Evolutionary conservation across 2,113 vertebrate genomes (phyloP), one percentile per base, ranked within the genome.

Genomic region (Leptobrachium leishanense): DNA sequence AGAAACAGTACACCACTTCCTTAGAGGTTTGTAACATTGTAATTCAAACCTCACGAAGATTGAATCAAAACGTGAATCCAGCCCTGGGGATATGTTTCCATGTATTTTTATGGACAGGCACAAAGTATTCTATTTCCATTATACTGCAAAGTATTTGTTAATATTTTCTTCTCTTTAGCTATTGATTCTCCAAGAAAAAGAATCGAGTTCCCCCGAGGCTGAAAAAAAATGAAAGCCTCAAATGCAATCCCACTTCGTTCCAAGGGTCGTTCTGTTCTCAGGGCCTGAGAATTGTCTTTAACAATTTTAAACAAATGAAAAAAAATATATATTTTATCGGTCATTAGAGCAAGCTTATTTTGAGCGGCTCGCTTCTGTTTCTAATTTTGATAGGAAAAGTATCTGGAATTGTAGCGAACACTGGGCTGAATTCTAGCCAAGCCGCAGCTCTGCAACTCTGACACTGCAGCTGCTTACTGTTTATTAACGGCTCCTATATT

Each of bases 51-150:
- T 89, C 84, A 86, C 88, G 88, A 92, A 92, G 90, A 93, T 92
- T 92, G 91, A 92, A 93, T 92, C 91, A 93, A 93, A 93, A 90
- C 85, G 87, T 88, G 91, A 92, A 93, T 92, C 91, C 92, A 92
- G 91, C 93, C 92, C 90, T 87, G 88, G 88, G 92, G 81, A 73
- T 90, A 88, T 85, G 87, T 88, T 89, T 86, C 86, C 88, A 81
- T 91, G 90, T 89, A 89, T 90, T 92, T 91, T 88, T 87, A 88
- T 87, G 85, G 90, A 90, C 90, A 91, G 89, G 84, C 84, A 83
- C 59, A 84, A 83, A 84, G 84, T 82, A 87, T 82, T 79, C 85
- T 85, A 77, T 89, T 90, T 87, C 87, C 84, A 79, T 11, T 83
- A 86, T 83, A 79, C 82, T 79, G 81, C 76, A 84, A 71, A 82